Evolutionary conservation across 2,113 vertebrate genomes (phyloP).

Genomic region (Cyanocitta stelleri): DNA sequence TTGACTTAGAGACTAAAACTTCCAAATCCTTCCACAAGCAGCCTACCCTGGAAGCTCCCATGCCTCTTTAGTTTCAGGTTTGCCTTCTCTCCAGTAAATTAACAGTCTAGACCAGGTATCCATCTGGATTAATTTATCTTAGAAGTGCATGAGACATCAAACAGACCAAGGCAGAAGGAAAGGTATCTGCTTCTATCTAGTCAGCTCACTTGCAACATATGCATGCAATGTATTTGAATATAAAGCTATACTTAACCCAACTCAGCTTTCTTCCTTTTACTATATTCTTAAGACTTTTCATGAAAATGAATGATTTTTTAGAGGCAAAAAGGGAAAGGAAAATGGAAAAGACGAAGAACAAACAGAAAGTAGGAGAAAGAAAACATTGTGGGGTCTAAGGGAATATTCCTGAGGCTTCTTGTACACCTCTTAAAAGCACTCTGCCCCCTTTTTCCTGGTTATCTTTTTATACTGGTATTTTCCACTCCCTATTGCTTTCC

Average conservation of each 20-base stretch:
- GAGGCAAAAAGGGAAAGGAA: neutral
- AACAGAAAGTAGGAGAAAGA: neutral
- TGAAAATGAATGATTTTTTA: neutral
- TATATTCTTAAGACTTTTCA: neutral
- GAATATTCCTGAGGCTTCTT: neutral
- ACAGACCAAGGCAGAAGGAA: neutral
- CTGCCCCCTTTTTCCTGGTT: neutral
- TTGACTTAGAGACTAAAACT: neutral
- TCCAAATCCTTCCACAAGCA: neutral
- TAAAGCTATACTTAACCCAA: neutral
- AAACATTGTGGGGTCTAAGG: neutral
- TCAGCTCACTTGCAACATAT: neutral
- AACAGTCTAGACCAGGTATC: neutral
- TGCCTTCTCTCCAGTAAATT: neutral
- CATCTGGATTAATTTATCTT: neutral
- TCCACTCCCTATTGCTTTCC: constrained; percentile 2
- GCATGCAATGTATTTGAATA: neutral
- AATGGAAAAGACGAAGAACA: neutral
- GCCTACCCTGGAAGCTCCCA: neutral
- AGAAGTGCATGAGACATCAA: neutral
- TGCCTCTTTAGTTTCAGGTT: neutral
- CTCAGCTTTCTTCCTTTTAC: neutral
- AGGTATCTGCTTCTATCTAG: neutral
- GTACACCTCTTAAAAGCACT: neutral
- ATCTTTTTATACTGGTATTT: neutral